Base-by-base conservation (phyloP, 2,888 invertebrate genomes). In the Agriotes lineatus region DNA sequence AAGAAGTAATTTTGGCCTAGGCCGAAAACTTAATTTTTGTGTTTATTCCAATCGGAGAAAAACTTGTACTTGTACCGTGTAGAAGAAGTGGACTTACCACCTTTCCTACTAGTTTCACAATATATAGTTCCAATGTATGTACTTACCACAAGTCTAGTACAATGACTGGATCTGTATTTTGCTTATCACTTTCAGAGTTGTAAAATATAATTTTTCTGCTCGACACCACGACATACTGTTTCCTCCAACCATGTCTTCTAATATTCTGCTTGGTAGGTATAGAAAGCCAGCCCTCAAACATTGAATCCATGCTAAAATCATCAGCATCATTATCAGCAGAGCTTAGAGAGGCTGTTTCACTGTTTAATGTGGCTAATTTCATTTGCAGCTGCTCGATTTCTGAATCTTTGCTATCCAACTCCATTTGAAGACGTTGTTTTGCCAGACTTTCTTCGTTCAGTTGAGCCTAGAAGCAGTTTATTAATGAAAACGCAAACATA, bases 141-240 rank as follows among this genome's bases (percentile, higher is more conserved):
- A 83, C 89, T 85, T 79, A 96, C 96, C 95, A 96, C 83, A 99
- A 90, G 88, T 99, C 98, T 80, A 99, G 87, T 80, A 98, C 96
- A 84, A 98, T 91, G 72, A 94, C 93, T 19, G 98, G 97, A 87
- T 96, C 96, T 5, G 96, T 93, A 82, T 97, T 96, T 85, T 94
- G 92, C 83, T 97, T 96, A 83, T 97, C 96, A 80, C 88, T 93
- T 86, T 98, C 97, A 9, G 93, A 91, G 85, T 97, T 96, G 83
- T 97, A 99, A 87, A 99, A 98, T 74, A 99, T 95, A 74, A 99
- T 97, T 86, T 97, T 97, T 84, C 94, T 93, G 70, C 96, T 97
- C 52, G 97, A 96, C 52, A 98, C 97, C 45, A 98, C 97, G 45
- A 98, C 97, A 83, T 95, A 98, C 84, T 97, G 97, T 81, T 95